Base-by-base conservation (phyloP, 92 coral and sea anemone species). In the Pocillopora meandrina region DNA sequence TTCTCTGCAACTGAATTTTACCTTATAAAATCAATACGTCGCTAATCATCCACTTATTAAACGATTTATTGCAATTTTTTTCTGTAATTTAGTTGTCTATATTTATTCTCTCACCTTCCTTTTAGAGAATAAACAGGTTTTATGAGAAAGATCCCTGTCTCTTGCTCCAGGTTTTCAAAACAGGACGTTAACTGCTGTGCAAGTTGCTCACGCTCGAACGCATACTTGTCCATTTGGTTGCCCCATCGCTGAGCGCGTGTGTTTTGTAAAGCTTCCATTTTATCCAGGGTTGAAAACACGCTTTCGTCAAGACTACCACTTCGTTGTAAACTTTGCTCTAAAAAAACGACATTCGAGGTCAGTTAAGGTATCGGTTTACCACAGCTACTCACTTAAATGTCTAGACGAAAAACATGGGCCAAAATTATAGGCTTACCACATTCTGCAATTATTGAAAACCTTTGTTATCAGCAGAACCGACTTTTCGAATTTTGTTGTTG, bases 61-160 rank as follows among this genome's bases (percentile, higher is more conserved):
- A 42, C 52, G 7, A 42, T 42, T 42, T 1, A 42, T 42, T 42
- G 4, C 52, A 42, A 42, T 42, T 42, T 42, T 42, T 42, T 3
- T 42, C 8, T 42, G 52, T 42, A 42, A 42, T 42, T 42, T 42
- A 7, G 5, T 7, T 42, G 52, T 21, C 49, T 35, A 10, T 16
- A 14, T n/a, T 15, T 6, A 13, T 62, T 16, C 9, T 36, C 91
- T 58, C 60, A 96, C 99, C 95, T 92, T 87, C 92, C 91, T 56
- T 88, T 84, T 61, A 90, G 84, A 49, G 99, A 96, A 65, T 92
- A 92, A 15, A 96, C 95, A 20, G 99, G 99, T 82, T 96, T 96
- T 64, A 96, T 96, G 20, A 96, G 97, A 87, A 96, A 96, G 73
- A 96, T 96, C 63, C 99, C 99, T 1, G 99, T 92, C 65, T 92